A percentile compares a stretch with the other conserved stretches of the same genome.
These are phyloP conservation scores for Eudemis profundana DNA, from an alignment of 2,888 invertebrate species.

Conservation along the genomic window DNA sequence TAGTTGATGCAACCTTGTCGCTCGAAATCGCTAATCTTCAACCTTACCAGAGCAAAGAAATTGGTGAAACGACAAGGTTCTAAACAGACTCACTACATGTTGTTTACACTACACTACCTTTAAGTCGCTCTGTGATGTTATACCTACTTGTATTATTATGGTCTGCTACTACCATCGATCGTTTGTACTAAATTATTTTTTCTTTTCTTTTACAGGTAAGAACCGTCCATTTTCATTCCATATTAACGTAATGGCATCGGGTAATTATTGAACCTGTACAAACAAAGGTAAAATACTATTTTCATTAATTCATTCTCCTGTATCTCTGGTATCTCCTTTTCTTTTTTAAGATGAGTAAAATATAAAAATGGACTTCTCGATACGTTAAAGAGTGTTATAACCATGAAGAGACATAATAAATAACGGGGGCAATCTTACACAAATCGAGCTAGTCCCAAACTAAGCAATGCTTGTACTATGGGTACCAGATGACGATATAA, in stretches of 20 bases:
- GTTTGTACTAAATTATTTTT: not conserved
- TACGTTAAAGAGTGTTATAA: no score
- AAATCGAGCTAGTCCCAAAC: no score
- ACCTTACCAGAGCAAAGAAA: not conserved
- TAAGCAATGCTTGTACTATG: no score
- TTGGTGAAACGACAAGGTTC: not conserved
- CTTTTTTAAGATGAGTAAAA: no score
- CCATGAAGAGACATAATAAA: no score
- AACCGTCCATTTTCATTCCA: not conserved
- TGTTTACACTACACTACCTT: not conserved
- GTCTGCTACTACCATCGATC: not conserved
- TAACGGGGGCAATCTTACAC: no score
- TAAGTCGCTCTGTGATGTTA: not conserved
- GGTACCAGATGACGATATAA: no score
- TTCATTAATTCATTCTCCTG: no score
- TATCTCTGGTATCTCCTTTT: no score
- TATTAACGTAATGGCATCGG: not conserved
- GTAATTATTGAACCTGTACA: conserved; percentile 4
- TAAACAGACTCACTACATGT: not conserved
- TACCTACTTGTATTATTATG: not conserved
- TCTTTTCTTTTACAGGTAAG: conserved; percentile 16
- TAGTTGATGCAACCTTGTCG: conserved; percentile 13
- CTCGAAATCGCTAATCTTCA: not conserved
- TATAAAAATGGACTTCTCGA: no score
- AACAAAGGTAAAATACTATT: no score